Evolutionary conservation across 2,113 vertebrate species (phyloP).

Genomic region (Ciconia stormi): DNA sequence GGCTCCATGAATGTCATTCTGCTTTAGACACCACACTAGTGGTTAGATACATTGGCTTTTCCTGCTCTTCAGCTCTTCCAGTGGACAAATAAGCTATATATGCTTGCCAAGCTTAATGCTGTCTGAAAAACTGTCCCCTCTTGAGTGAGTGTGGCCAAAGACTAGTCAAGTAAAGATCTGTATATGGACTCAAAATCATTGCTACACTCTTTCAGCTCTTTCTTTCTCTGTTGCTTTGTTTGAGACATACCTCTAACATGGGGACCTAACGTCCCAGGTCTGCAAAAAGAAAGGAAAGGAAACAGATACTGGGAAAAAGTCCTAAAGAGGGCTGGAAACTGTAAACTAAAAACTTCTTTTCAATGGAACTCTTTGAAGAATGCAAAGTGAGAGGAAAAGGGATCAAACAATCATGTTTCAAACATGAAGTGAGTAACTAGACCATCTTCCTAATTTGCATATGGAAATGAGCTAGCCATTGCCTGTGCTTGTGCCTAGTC

Average conservation of each 20-base stretch:
- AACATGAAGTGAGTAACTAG: not conserved
- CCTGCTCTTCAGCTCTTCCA: not conserved
- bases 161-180: not conserved
- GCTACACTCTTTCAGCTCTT: not conserved
- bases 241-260: not conserved
- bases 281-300: not conserved
- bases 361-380: not conserved
- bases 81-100: not conserved
- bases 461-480: not conserved
- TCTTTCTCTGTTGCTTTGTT: not conserved
- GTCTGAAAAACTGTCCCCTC: not conserved
- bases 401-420: not conserved
- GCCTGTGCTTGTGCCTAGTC: not conserved
- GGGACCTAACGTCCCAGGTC: fast-evolving
- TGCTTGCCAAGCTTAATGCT: not conserved
- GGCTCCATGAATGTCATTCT: not conserved
- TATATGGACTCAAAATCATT: not conserved
- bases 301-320: not conserved
- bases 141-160: not conserved
- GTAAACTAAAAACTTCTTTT: not conserved
- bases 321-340: not conserved
- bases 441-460: not conserved
- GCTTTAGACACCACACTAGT: not conserved
- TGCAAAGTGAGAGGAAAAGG: not conserved
- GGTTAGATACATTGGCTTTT: not conserved